Evolutionary conservation across 2,113 vertebrate species (phyloP).

Genomic region (Pterocles burchelli): DNA sequence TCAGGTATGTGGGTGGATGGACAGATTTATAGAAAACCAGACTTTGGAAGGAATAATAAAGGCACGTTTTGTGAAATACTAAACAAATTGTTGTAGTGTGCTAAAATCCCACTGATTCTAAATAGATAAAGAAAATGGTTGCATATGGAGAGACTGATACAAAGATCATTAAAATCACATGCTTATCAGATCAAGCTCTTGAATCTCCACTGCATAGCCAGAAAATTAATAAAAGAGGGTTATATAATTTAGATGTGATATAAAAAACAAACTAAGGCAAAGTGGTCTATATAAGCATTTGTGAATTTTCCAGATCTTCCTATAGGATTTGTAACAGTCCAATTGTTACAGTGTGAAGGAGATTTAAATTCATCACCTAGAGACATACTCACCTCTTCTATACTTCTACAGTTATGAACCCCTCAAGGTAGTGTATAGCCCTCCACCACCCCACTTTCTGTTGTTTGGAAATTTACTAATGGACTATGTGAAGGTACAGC

Average conservation of each 20-base stretch:
- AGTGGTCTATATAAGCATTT: neutral
- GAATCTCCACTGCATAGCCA: neutral
- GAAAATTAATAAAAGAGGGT: neutral
- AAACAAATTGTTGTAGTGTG: neutral
- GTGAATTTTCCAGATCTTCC: neutral
- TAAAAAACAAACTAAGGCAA: neutral
- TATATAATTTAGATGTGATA: neutral
- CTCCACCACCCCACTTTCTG: neutral
- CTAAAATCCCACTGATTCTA: neutral
- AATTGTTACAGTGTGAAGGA: neutral
- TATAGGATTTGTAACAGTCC: neutral
- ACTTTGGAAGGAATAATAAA: neutral
- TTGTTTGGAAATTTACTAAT: neutral
- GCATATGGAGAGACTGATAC: neutral
- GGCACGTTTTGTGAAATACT: neutral
- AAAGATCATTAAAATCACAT: neutral
- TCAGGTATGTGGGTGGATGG: neutral
- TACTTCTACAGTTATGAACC: neutral
- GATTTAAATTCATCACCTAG: neutral
- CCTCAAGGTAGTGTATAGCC: neutral
- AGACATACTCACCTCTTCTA: neutral
- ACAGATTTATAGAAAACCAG: neutral
- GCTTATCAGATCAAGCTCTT: neutral
- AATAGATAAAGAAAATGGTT: neutral
- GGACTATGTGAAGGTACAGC: neutral